phyloP scores from a whole-genome alignment of 2,888 invertebrate species.

The Sarcophaga rosellei region DNA sequence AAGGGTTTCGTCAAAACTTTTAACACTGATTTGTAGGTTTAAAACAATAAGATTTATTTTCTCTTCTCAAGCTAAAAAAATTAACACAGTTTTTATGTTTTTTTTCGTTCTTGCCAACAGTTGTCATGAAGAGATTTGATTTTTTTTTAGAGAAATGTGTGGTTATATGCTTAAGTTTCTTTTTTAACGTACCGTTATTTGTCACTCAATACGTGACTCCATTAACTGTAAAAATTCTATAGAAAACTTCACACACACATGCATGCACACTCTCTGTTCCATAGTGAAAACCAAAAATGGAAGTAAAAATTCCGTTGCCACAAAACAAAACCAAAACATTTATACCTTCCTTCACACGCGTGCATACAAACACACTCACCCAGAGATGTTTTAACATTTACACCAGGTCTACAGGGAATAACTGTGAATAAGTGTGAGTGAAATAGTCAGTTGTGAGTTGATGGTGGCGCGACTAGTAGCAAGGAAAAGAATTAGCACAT shows the following conservation, averaged over 20 bases:
- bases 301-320: not conserved
- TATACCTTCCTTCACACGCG: not conserved
- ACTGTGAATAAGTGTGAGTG: not conserved
- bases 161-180: not conserved
- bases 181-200: conserved; percentile 27
- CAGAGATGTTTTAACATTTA: not conserved
- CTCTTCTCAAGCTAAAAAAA: not conserved
- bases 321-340: conserved; percentile 15
- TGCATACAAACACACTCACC: not conserved
- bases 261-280: not conserved
- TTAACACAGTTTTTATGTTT: not conserved
- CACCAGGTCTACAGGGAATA: conserved; percentile 4
- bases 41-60: not conserved
- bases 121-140: not conserved
- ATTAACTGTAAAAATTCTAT: conserved; percentile 28
- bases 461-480: no score
- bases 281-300: not conserved
- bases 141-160: not conserved
- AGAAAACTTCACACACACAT: not conserved
- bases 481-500: conserved; percentile 15
- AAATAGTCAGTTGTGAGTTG: no score
- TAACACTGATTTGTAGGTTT: not conserved
- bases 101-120: not conserved
- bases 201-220: conserved; percentile 53
- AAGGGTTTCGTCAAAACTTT: not conserved